Conservation (phyloP, 2,888 invertebrate genomes). For the Anodontia alba region DNA sequence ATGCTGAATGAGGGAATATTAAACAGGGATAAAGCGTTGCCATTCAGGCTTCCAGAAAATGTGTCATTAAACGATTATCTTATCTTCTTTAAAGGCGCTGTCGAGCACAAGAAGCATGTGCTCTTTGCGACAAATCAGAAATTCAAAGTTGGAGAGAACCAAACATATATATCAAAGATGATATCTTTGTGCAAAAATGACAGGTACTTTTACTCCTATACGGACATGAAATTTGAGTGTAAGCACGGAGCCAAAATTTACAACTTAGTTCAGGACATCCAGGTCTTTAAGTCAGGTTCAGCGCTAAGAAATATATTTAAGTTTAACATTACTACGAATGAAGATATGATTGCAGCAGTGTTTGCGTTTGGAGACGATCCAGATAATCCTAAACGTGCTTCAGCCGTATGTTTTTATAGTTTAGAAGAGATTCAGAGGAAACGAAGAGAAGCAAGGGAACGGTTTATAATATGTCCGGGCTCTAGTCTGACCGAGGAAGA, state of each 20-base stretch:
- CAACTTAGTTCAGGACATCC: neutral
- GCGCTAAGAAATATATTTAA: neutral
- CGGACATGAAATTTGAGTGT: neutral
- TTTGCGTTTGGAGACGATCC: neutral
- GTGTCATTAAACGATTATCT: neutral
- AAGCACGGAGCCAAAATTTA: neutral
- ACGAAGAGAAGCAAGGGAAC: neutral
- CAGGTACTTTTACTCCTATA: neutral
- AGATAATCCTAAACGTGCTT: neutral
- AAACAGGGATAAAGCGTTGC: neutral
- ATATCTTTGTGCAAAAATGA: neutral
- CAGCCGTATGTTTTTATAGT: conserved; percentile 1
- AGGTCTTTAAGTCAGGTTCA: neutral
- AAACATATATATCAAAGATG: neutral
- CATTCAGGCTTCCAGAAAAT: neutral
- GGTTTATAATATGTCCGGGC: neutral
- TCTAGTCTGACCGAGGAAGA: neutral
- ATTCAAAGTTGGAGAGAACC: neutral
- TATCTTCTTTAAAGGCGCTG: neutral
- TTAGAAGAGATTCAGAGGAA: neutral
- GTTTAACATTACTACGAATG: neutral
- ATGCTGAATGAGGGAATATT: neutral
- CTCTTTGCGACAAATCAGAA: neutral
- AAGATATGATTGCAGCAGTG: neutral
- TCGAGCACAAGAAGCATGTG: neutral